These are phyloP conservation scores for Xyliphius kryptos DNA, from an alignment of 2,113 vertebrate genomes.

Conservation along the genomic window DNA sequence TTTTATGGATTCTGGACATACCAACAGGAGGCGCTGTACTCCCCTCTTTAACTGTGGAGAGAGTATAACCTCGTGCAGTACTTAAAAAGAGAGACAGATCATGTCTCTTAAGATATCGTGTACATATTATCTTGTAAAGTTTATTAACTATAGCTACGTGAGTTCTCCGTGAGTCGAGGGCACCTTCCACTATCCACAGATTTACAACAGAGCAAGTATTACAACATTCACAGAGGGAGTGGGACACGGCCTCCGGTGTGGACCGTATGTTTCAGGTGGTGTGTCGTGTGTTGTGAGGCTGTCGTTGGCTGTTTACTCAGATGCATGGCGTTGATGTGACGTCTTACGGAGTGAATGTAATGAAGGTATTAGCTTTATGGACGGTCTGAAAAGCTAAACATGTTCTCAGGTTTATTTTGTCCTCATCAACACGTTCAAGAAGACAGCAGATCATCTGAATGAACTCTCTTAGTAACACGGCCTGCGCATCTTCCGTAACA, in stretches of 20 bases:
- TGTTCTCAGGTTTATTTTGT: slow-evolving; percentile 36
- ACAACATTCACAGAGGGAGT: no score
- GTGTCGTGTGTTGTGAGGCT: no score
- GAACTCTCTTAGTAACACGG: no score
- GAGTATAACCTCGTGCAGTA: slow-evolving; percentile 14
- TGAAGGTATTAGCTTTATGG: slow-evolving; percentile 39
- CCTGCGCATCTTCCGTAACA: no score
- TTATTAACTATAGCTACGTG: slow-evolving; percentile 22
- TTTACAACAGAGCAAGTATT: slow-evolving; percentile 2
- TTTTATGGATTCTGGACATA: slow-evolving; percentile 16
- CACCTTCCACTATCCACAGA: background rate
- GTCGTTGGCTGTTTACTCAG: no score
- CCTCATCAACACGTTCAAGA: slow-evolving; percentile 2
- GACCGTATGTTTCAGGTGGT: no score
- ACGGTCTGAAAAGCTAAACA: slow-evolving; percentile 34
- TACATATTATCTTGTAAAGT: slow-evolving; percentile 24
- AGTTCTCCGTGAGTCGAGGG: slow-evolving; percentile 13
- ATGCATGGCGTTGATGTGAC: no score
- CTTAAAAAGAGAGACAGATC: slow-evolving; percentile 3
- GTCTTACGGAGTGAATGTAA: slow-evolving; percentile 37
- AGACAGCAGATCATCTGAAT: no score
- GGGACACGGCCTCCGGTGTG: no score
- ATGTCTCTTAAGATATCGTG: slow-evolving; percentile 6
- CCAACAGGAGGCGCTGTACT: background rate
- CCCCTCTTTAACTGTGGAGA: background rate